Evolutionary conservation across 2,113 vertebrate genomes (phyloP), one percentile per base, ranked within the genome.

Genomic region (Calyptomena viridis): DNA sequence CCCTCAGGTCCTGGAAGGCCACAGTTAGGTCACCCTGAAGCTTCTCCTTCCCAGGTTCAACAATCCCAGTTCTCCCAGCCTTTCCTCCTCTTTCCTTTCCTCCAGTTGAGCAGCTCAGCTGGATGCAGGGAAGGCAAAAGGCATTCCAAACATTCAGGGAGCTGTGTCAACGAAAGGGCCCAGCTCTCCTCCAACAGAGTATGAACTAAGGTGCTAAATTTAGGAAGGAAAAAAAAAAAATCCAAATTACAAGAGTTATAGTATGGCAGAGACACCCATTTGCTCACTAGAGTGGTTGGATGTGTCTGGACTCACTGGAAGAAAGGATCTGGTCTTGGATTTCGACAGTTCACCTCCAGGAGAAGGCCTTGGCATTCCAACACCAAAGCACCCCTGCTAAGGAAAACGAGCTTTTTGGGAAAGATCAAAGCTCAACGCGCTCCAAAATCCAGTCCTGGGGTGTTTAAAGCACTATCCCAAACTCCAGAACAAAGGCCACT

Each of bases 321-420:
- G n/a, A 50, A 44, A 52, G n/a, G 72, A 23, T 31, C 21, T 66
- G 50, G 14, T 44, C 56, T 35, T 3, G 1, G 39, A 49, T 19
- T 25, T 23, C 10, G 33, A 60, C 46, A 47, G 46, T 47, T 47
- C 46, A 47, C 46, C 46, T 83, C 71, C 71, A 21, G 1, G 12
- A 2, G 39, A 84, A 84, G 56, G 44, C 59, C 44, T 7, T 17
- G 60, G 81, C 92, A 84, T 20, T 14, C 25, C 77, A 52, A 56
- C 77, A 86, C 94, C 84, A 91, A 91, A 96, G 93, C 84, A 55
- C 40, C 56, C 74, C 81, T 64, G 89, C 66, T 44, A 82, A 42
- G 55, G 14, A 33, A 53, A 31, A 39, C 3, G 3, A 91, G 81
- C 73, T 30, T 71, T 85, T 22, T 2, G 4, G 52, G 33, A 71